These are phyloP conservation scores for Forbesichthys papilliferus DNA, from an alignment of 2,113 vertebrate genomes.

Conservation along the genomic window DNA sequence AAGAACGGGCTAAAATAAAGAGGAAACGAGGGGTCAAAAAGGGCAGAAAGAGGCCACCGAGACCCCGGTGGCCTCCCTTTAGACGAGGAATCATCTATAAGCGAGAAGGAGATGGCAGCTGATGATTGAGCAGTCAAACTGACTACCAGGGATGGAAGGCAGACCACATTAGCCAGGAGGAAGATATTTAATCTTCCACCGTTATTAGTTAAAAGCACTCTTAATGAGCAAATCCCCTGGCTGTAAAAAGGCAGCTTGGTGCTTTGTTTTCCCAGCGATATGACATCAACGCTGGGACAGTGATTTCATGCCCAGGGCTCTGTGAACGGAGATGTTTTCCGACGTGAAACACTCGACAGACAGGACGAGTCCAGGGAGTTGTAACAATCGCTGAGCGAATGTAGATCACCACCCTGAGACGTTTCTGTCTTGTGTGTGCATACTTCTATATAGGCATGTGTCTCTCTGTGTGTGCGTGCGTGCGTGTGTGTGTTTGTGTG, in stretches of 20 bases:
- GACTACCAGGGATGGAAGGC: slow-evolving; percentile 7
- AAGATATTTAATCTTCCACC: slow-evolving; percentile 37
- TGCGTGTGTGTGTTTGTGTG: slow-evolving; percentile 14
- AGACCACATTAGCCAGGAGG: slow-evolving; percentile 5
- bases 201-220: slow-evolving; percentile 34
- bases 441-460: too few relatives aligned
- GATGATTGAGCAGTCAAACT: slow-evolving; percentile 9
- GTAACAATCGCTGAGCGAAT: slow-evolving; percentile 7
- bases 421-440: neutral
- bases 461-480: neutral
- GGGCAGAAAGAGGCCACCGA: slow-evolving; percentile 2
- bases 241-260: neutral
- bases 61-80: slow-evolving; percentile 9
- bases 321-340: slow-evolving; percentile 18
- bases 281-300: slow-evolving; percentile 58
- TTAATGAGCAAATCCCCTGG: slow-evolving; percentile 24
- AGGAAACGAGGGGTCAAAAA: slow-evolving; percentile 20
- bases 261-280: slow-evolving; percentile 67
- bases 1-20: slow-evolving; percentile 59
- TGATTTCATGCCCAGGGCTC: slow-evolving; percentile 57
- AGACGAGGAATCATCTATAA: slow-evolving; percentile 11
- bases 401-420: neutral
- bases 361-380: slow-evolving; percentile 19
- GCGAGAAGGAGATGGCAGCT: slow-evolving; percentile 12
- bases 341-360: slow-evolving; percentile 37